Evolutionary conservation across 1,140 invertebrate genomes (phyloP), one percentile per base, ranked within the genome.

Genomic region (Pachypeltis micranthus): DNA sequence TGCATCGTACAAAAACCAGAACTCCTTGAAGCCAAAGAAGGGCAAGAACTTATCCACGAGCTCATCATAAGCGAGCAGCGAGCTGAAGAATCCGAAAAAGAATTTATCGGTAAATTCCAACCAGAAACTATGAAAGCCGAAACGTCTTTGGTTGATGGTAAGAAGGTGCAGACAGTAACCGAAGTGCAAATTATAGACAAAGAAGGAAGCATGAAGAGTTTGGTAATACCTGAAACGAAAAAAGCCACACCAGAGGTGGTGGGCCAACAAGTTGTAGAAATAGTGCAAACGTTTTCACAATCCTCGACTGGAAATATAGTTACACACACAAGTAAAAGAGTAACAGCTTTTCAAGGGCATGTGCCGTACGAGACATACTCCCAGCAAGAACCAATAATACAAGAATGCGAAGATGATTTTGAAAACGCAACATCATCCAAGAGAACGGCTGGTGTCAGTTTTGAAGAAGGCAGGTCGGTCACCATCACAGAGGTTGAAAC

Each of bases 391-490:
- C 39, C 70, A 44, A 55, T 70, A 16, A 56, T 72, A 2, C 69
- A 69, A 59, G 75, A 76, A 63, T 47, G 51, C 56, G 68, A 67
- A 62, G 61, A 66, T 14, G 44, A 61, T 39, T 65, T 65, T 39
- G 57, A 65, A 29, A 21, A 39, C 29, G 12, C 61, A 2, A 63
- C 51, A 59, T 23, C 44, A 51, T 54, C 44, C 14, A 55, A 29
- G 29, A 65, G 60, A 63, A 68, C 56, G 27, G 68, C 65, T 26
- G 51, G 51, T 26, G 64, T 81, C 28, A 67, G 60, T 12, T 81
- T 80, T 67, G 73, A 75, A 67, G 76, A 79, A 73, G 74, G 72
- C 39, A 70, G 77, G 70, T 68, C 76, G 65, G 39, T 81, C 12
- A 72, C 74, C 64, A 70, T 81, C 10, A 74, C 68, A 70, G 80